phyloP scores from a whole-genome alignment of 2,888 invertebrate species.

The Helleia helle region DNA sequence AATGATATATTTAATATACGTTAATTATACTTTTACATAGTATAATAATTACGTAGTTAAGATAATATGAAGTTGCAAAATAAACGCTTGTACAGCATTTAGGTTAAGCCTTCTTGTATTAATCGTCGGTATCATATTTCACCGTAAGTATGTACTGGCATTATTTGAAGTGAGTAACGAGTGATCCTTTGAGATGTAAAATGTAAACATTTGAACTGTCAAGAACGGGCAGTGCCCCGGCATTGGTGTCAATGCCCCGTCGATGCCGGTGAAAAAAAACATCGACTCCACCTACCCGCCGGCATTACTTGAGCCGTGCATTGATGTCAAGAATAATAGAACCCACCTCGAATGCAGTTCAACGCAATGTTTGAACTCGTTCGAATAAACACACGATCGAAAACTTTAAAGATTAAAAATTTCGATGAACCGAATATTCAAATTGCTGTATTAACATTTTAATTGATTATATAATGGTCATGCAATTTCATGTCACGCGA shows the following conservation, averaged over 20 bases:
- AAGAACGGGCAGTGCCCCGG: constrained; percentile 72
- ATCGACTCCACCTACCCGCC: constrained; percentile 56
- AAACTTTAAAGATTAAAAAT: not conserved
- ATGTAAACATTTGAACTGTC: constrained; percentile 73
- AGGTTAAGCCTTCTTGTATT: not conserved
- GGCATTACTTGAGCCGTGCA: constrained; percentile 39
- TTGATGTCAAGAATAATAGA: constrained; percentile 34
- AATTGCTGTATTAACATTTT: constrained; percentile 4
- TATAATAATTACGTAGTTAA: no score
- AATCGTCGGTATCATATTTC: not conserved
- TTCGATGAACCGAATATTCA: not conserved
- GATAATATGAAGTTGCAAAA: no score
- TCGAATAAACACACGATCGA: not conserved
- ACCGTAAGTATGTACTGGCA: constrained; percentile 13
- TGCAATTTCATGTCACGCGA: constrained; percentile 50
- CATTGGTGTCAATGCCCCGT: constrained; percentile 63
- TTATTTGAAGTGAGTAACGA: constrained; percentile 34
- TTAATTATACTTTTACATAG: no score
- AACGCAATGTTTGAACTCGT: not conserved
- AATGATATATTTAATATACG: no score
- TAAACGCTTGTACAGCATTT: no score
- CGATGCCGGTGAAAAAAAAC: constrained; percentile 68
- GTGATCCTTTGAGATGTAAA: constrained; percentile 57
- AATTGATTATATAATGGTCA: constrained; percentile 30
- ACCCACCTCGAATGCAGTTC: constrained; percentile 9